A percentile compares a stretch with the other conserved stretches of the same genome.
phyloP scores from a whole-genome alignment of 2,888 invertebrate genomes.

The Platycheirus rosarum region DNA sequence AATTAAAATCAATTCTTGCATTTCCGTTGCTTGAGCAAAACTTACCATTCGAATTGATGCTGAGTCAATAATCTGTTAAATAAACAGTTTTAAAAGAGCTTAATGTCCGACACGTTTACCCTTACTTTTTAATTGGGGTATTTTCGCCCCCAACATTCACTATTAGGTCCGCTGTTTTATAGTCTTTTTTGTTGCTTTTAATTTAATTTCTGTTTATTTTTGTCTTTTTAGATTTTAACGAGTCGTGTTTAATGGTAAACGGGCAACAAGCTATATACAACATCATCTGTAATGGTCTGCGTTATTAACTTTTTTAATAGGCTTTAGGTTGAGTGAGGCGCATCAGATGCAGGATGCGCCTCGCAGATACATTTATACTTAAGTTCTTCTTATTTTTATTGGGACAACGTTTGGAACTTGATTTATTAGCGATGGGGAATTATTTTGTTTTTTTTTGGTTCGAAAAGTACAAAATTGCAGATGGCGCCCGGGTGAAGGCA shows the following conservation, averaged over 20 bases:
- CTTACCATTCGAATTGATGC: too few relatives aligned
- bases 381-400: neutral
- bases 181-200: neutral
- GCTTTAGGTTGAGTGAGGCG: conserved; percentile 13
- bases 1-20: too few relatives aligned
- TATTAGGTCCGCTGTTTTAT: neutral
- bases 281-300: conserved; percentile 12
- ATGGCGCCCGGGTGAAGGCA: conserved; percentile 44
- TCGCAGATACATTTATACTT: neutral
- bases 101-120: too few relatives aligned
- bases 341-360: neutral
- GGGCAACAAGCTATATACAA: neutral
- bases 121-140: conserved; percentile 62
- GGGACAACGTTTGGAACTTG: conserved; percentile 28
- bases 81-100: too few relatives aligned
- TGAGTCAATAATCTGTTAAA: too few relatives aligned
- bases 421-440: conserved; percentile 37
- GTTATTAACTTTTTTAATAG: conserved; percentile 9
- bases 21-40: too few relatives aligned
- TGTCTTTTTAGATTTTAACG: conserved; percentile 2
- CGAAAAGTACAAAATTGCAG: conserved; percentile 32
- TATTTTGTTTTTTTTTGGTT: neutral
- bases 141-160: conserved; percentile 31
- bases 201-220: neutral
- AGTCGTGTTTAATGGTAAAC: conserved; percentile 12